A percentile compares a stretch with the other conserved stretches of the same genome.
Evolutionary conservation across 2,888 invertebrate species (phyloP).

Genomic region (Eustalomyia histrio): DNA sequence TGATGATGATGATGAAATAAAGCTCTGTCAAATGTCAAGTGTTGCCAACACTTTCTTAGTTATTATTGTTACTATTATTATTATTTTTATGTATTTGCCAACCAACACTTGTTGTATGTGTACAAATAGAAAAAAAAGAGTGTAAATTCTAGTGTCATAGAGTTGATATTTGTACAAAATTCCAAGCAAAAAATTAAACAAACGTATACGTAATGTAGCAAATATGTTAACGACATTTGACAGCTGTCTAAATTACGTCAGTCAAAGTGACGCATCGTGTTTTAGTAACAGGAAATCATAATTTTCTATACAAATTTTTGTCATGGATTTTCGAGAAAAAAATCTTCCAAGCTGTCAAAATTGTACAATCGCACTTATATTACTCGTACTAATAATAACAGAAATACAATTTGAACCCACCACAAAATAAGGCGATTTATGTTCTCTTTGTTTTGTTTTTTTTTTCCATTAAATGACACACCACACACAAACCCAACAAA

Average conservation of each 20-base stretch:
- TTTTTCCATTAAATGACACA: neutral
- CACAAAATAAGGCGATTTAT: conserved; percentile 23
- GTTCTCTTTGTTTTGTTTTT: conserved; percentile 6
- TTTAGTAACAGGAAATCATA: conserved; percentile 79
- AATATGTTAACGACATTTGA: conserved; percentile 74
- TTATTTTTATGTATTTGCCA: neutral
- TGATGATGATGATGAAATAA: conserved; percentile 23
- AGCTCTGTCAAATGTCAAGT: conserved; percentile 45
- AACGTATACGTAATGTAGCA: conserved; percentile 16
- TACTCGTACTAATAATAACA: neutral
- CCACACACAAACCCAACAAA: conserved; percentile 5
- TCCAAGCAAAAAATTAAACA: too few species aligned
- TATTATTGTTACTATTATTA: conserved; percentile 1
- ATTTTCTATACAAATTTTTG: conserved; percentile 63
- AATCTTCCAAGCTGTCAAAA: conserved; percentile 15
- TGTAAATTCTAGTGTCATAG: conserved; percentile 2
- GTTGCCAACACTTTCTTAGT: conserved; percentile 44
- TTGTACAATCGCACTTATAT: neutral
- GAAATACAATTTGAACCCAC: conserved; percentile 29
- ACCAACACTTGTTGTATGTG: neutral
- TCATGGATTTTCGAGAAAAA: neutral
- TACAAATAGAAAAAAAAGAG: neutral
- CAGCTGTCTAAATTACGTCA: conserved; percentile 80
- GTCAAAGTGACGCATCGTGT: conserved; percentile 81
- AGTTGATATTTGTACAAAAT: neutral